Percentiles rank a stretch among this genome's conserved stretches.
phyloP scores from a whole-genome alignment of 2,888 invertebrate species.

The Phrixothrix hirtus region DNA sequence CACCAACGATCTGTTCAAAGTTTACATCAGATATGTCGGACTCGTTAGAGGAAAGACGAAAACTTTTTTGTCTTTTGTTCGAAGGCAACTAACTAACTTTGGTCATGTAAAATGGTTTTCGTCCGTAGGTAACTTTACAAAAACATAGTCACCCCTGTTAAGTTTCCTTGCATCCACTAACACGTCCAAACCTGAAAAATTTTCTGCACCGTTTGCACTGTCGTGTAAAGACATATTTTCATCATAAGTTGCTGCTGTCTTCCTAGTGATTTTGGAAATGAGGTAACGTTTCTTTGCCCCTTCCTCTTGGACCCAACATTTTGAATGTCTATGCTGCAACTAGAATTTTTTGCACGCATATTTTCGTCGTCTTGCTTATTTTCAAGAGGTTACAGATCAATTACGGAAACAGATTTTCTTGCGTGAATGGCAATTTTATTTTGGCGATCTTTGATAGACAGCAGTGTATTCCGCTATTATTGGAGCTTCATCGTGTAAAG shows the following conservation, averaged over 20 bases:
- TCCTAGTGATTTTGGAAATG: too few relatives aligned
- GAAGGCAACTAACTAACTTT: too few relatives aligned
- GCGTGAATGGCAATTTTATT: conserved; percentile 13
- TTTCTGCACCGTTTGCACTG: neutral
- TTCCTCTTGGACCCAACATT: neutral
- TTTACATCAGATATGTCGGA: too few relatives aligned
- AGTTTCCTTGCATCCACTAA: too few relatives aligned
- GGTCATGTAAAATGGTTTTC: too few relatives aligned
- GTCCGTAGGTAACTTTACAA: too few relatives aligned
- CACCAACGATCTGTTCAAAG: too few relatives aligned
- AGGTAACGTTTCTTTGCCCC: neutral
- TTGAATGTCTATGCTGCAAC: conserved; percentile 10
- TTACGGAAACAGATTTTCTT: conserved; percentile 10
- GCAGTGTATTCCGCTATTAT: neutral
- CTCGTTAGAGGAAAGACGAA: too few relatives aligned
- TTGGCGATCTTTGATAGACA: conserved; percentile 7
- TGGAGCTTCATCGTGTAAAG: conserved; percentile 1
- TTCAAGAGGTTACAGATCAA: conserved; percentile 5
- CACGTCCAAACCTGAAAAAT: conserved; percentile 1
- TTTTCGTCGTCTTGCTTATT: too few relatives aligned
- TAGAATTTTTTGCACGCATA: neutral
- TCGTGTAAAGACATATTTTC: conserved; percentile 3
- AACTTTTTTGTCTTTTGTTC: too few relatives aligned
- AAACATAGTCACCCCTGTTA: too few relatives aligned
- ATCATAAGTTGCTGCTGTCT: conserved; percentile 1